Evolutionary conservation across 2,113 vertebrate species (phyloP), one percentile per base, ranked within the genome.

Genomic region (Ctenodactylus gundi): DNA sequence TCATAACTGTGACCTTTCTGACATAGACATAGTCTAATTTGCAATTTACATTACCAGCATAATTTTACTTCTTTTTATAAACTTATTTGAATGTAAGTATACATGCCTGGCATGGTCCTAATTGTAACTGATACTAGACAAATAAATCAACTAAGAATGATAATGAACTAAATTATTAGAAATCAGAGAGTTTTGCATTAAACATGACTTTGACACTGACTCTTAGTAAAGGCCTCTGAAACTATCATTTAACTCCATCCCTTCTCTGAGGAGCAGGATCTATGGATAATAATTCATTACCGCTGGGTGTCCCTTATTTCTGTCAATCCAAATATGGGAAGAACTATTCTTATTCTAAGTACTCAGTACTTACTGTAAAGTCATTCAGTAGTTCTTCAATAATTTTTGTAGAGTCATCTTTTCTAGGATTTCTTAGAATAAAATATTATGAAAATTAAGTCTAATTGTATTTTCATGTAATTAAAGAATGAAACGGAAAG

Each of bases 51-150:
- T 41, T 94, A 12, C 49, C 57, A 83, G 65, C 46, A 87, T 95
- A 94, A 94, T 82, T 95, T 96, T 84, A 62, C 68, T 93, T 93
- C 67, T 92, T 94, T 97, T 97, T 92, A 93, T 93, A 95, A 88
- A 80, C 81, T 81, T 94, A 93, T 93, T 97, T 95, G 92, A 93
- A 92, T 96, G 13, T 93, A 57, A 93, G 89, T 93, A 93, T 90
- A 88, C 62, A 73, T 96, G 17, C 46, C 85, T 92, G 55, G 20
- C 67, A 77, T 96, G 60, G 55, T 88, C 85, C 51, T 92, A 96
- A 95, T 92, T 96, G 41, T 93, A 93, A 84, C 31, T 92, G 88
- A 81, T 97, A 73, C 81, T 93, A 96, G 70, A 88, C 65, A 95
- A 94, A 97, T 96, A 97, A 76, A 88, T 97, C 90, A 97, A 60